Evolutionary conservation across 2,888 invertebrate genomes (phyloP).

Genomic region (Pristionchus japonicus): DNA sequence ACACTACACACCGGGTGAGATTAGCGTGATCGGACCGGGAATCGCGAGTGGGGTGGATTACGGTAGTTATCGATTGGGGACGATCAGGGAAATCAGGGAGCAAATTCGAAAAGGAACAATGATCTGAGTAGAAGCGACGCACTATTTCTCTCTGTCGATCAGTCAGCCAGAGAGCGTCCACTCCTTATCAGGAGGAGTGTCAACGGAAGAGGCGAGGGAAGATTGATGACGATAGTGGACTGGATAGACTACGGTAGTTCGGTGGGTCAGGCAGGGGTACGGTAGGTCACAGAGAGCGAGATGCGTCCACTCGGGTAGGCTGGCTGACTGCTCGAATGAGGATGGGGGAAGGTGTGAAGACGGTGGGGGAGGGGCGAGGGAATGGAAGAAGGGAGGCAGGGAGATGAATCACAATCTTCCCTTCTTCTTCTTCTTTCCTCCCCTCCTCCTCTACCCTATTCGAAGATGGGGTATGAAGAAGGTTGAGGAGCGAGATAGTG

Average conservation of each 20-base stretch:
- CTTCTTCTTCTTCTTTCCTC: background rate
- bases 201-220: background rate
- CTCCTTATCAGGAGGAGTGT: background rate
- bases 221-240: background rate
- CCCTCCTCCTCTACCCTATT: background rate
- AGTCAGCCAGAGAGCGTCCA: background rate
- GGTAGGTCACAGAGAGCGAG: background rate
- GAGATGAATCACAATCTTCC: constrained; percentile 27
- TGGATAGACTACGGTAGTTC: background rate
- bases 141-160: background rate
- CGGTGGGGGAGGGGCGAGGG: constrained; percentile 5
- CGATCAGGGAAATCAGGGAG: background rate
- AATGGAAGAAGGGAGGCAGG: background rate
- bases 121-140: constrained; percentile 27
- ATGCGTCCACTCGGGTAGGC: background rate
- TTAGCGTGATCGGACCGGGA: constrained; percentile 31
- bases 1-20: constrained; percentile 47
- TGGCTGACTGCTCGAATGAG: background rate
- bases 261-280: background rate
- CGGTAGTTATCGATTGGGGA: background rate
- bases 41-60: background rate
- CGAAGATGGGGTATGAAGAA: constrained; percentile 8
- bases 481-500: background rate
- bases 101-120: background rate
- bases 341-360: constrained; percentile 5